These are phyloP conservation scores for Saccostrea echinata DNA, from an alignment of 1,140 invertebrate genomes.

Conservation along the genomic window DNA sequence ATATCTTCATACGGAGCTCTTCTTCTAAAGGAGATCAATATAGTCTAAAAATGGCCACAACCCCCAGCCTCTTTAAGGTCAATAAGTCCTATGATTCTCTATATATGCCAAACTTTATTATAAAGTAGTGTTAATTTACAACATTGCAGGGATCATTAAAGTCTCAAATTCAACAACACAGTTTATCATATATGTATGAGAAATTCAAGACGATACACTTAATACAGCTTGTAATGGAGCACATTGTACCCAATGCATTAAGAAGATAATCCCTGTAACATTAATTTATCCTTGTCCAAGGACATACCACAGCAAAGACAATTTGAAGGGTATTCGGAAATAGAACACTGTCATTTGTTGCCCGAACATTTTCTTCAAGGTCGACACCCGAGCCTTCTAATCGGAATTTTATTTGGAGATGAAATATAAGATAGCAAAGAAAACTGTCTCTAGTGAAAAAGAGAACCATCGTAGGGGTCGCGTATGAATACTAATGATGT, in stretches of 20 bases:
- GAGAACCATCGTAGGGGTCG: neutral
- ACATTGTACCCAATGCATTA: neutral
- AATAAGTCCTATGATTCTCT: neutral
- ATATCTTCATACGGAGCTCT: no score
- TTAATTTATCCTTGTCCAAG: constrained; percentile 18
- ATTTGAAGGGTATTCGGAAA: constrained; percentile 31
- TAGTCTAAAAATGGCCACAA: no score
- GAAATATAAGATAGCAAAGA: neutral
- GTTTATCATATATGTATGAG: neutral
- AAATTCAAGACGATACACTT: neutral
- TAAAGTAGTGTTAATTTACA: neutral
- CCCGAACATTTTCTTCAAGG: neutral
- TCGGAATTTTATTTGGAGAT: neutral
- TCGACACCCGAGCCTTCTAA: constrained; percentile 2
- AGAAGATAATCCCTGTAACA: neutral
- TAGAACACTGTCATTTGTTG: neutral
- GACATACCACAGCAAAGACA: neutral
- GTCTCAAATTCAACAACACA: neutral
- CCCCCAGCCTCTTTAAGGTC: no score
- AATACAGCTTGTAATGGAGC: neutral
- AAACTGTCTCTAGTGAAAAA: constrained; percentile 18
- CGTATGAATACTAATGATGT: constrained; percentile 18
- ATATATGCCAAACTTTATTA: neutral
- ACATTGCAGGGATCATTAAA: neutral
- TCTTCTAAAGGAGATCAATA: no score